A percentile compares a stretch with the other conserved stretches of the same genome.
These are phyloP conservation scores for Myrmecophaga tridactyla DNA, from an alignment of 2,113 vertebrate genomes.

Conservation along the genomic window DNA sequence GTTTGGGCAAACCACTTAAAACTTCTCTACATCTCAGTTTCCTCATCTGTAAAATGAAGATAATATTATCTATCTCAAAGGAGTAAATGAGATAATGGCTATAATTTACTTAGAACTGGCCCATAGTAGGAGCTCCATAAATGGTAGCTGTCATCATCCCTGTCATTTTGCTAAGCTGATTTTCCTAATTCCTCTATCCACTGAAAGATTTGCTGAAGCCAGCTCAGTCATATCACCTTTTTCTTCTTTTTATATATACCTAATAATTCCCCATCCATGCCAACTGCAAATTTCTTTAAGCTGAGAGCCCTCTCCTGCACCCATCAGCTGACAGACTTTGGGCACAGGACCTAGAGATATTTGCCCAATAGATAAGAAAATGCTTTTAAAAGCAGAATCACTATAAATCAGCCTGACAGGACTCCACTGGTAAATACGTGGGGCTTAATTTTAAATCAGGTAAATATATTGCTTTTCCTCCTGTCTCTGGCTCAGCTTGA, in stretches of 20 bases:
- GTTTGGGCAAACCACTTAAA: neutral
- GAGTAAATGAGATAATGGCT: neutral
- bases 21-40: neutral
- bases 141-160: neutral
- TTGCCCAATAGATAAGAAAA: slow-evolving; percentile 27
- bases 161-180: neutral
- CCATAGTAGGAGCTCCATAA: neutral
- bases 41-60: neutral
- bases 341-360: neutral
- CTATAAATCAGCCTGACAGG: slow-evolving; percentile 61
- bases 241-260: neutral
- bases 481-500: slow-evolving; percentile 70
- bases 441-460: slow-evolving; percentile 76
- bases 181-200: neutral
- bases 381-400: slow-evolving; percentile 54
- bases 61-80: neutral
- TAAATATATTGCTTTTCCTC: slow-evolving; percentile 76
- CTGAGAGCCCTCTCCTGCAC: neutral
- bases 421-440: slow-evolving; percentile 56
- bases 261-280: neutral
- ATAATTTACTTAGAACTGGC: neutral
- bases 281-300: neutral
- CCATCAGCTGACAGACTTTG: slow-evolving; percentile 28
- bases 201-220: neutral
- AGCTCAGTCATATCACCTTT: neutral